Conservation (phyloP, 2,888 invertebrate genomes). For the Caenorhabditis uteleia region DNA sequence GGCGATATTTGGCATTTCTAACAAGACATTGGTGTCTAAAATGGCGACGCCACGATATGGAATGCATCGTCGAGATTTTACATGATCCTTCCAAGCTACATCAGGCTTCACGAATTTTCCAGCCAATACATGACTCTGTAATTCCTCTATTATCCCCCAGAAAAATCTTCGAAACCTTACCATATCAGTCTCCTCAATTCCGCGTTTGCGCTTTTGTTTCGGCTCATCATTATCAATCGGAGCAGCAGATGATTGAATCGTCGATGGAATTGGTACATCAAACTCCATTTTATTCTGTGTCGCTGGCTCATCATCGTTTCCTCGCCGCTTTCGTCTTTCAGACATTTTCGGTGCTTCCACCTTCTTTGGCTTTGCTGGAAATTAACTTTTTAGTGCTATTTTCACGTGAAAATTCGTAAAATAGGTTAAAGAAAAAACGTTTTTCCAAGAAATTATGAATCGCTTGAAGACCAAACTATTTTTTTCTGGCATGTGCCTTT, state of each 20-base stretch:
- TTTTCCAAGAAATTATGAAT: too few relatives aligned
- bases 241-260: conserved; percentile 1
- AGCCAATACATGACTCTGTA: too few relatives aligned
- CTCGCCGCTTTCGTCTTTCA: not conserved
- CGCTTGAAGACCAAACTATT: too few relatives aligned
- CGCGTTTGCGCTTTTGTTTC: not conserved
- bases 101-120: too few relatives aligned
- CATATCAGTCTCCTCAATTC: not conserved
- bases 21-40: conserved; percentile 14
- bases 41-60: conserved; percentile 9
- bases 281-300: not conserved
- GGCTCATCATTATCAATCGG: not conserved
- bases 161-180: not conserved
- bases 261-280: conserved; percentile 3
- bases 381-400: too few relatives aligned
- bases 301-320: not conserved
- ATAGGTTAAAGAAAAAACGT: too few relatives aligned
- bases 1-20: not conserved
- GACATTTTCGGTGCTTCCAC: not conserved
- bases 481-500: too few relatives aligned
- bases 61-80: not conserved
- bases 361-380: too few relatives aligned
- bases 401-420: too few relatives aligned
- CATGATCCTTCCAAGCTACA: not conserved
- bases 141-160: not conserved